Evolutionary conservation across 2,797 vertebrate species (phyloP), one percentile per base, ranked within the genome.

Genomic region (Sylvia borin): DNA sequence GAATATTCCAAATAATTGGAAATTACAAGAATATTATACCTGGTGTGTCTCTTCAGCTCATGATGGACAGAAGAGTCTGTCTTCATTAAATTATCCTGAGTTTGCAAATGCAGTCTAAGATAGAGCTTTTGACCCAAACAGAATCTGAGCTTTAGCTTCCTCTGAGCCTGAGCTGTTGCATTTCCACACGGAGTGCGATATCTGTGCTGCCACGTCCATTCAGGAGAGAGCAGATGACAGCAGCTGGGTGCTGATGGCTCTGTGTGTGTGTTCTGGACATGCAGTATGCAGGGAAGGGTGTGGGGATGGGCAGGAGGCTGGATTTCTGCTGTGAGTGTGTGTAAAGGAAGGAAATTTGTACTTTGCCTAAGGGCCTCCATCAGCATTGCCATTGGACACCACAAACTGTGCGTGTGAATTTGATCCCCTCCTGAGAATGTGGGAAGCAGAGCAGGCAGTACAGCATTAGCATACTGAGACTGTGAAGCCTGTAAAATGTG

Each of bases 161-260:
- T 71, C 55, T 57, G n/a, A 65, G 32, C 26, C 51, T 54, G 58
- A 61, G 27, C 54, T 45, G n/a, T 40, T 72, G 53, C 24, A 19
- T 76, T 91, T 85, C 38, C 40, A 68, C 32, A 11, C 1, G 3
- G 4, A 11, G 16, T 72, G 64, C 48, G 22, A 11, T 51, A 4
- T 34, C 32, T 34, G 24, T 0, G 0, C 19, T 58, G 42, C 26
- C 15, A 3, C 0, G 0, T 57, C 47, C 10, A 0, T 78, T 72
- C 38, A 53, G 67, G 14, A 20, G 31, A 81, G 36, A 53, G 27
- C 64, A 60, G 58, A 87, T 53, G 15, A 17, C 1, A 0, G 50
- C 50, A 79, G 16, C 40, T 89, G 27, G 0, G 1, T 17, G 38
- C 26, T 12, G 11, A 40, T 3, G 15, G 9, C 58, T 61, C 5